Base-by-base conservation (phyloP, 2,888 invertebrate species). In the Macrosoma leucophasiata region DNA sequence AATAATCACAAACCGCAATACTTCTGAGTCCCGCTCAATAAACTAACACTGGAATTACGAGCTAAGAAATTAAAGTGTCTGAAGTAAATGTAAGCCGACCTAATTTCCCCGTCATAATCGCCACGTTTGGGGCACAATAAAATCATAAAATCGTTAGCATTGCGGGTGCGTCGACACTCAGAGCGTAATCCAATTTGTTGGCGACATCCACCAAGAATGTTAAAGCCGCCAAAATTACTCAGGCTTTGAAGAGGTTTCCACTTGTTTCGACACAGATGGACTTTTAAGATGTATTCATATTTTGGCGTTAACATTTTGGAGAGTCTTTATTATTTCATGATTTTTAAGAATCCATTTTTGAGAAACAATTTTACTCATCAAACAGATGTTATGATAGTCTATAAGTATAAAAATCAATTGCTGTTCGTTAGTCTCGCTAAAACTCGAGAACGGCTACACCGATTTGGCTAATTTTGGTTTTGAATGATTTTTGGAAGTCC, bases 171-270 rank as follows among this genome's bases (percentile, higher is more conserved):
- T 58, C 50, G 58, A 54, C 58, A 67, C 68, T 74, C 73, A 67
- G 59, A 73, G 62, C 65, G 71, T 82, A 82, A 82, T 82, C 82
- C 78, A 81, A 82, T 82, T 81, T 79, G 58, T 48, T 37, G 62
- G 47, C 62, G 64, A 58, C 66, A 54, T 55, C 57, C 56, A 36
- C 61, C 55, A 63, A 72, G 74, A 76, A 77, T 79, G 71, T 55
- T 75, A 72, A 77, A 72, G 52, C 60, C 61, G 54, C 65, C 60
- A 48, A 72, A 74, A 77, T 81, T 74, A 75, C 57, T 50, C 49
- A 44, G n/a, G n/a, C n/a, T n/a, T n/a, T n/a, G n/a, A n/a, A n/a
- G 46, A 51, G 41, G 26, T 37, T 35, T 33, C 29, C 39, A 39
- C 36, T 41, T 25, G 22, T 36, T 26, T 20, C 39, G 43, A 38